Percentiles rank a stretch among this genome's conserved stretches.
These are phyloP conservation scores for Enteromius treurensis DNA, from an alignment of 2,797 vertebrate genomes.

Conservation along the genomic window DNA sequence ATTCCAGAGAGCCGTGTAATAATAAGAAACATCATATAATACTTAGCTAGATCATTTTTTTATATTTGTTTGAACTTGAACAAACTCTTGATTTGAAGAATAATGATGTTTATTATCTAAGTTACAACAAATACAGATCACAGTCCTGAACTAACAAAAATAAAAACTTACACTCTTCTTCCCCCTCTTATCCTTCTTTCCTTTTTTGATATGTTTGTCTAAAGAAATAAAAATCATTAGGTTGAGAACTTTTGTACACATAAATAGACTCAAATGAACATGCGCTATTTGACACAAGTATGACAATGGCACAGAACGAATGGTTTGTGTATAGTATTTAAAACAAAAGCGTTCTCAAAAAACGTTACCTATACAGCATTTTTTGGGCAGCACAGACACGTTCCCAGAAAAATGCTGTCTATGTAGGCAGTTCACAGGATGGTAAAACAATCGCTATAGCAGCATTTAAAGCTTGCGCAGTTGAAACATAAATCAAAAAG, in stretches of 20 bases:
- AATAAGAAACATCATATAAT: background rate
- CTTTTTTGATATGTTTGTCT: slow-evolving; percentile 81
- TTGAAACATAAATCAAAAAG: background rate
- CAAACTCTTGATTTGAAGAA: background rate
- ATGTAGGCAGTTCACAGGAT: background rate
- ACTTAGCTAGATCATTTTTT: background rate
- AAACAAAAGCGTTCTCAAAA: background rate
- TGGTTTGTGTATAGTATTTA: background rate
- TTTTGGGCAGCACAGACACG: background rate
- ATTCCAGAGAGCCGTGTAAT: no score
- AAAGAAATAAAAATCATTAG: background rate
- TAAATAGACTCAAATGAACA: background rate
- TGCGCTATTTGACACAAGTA: background rate
- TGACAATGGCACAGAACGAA: background rate
- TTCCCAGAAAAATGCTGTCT: background rate
- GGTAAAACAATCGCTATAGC: background rate
- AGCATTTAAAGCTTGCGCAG: background rate
- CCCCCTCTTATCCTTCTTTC: slow-evolving; percentile 83
- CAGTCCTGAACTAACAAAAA: background rate
- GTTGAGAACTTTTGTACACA: background rate
- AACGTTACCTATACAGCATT: background rate
- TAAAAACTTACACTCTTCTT: slow-evolving; percentile 88
- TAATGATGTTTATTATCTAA: background rate
- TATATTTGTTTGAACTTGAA: background rate
- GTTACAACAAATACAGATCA: background rate